Percentiles rank a stretch among this genome's conserved stretches.
Evolutionary conservation across 2,797 vertebrate genomes (phyloP).

Genomic region (Betta splendens): DNA sequence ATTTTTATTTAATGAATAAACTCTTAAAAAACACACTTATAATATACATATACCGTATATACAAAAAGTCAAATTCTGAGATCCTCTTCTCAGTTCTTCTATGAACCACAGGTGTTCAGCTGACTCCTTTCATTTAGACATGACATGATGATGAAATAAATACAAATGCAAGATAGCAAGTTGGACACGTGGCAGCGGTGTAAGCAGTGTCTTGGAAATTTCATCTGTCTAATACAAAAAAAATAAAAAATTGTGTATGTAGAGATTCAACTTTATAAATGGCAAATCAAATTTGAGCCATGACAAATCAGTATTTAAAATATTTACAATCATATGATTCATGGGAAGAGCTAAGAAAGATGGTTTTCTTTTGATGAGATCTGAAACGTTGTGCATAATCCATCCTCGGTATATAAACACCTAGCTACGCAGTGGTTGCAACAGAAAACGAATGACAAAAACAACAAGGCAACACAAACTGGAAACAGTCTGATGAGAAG

Average conservation of each 20-base stretch:
- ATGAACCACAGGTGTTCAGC: constrained; percentile 12
- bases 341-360: constrained; percentile 49
- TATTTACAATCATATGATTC: constrained; percentile 50
- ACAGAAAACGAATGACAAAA: constrained; percentile 4
- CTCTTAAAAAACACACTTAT: constrained; percentile 63
- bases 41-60: no score
- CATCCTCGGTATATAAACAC: constrained; percentile 45
- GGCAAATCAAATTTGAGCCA: constrained; percentile 17
- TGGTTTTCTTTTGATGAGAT: constrained; percentile 21
- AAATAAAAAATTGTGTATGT: constrained; percentile 15
- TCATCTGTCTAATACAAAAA: constrained; percentile 20
- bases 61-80: no score
- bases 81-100: constrained; percentile 23
- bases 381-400: constrained; percentile 34
- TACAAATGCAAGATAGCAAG: constrained; percentile 37
- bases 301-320: constrained; percentile 22
- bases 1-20: constrained; percentile 68
- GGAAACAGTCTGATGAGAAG: constrained; percentile 24
- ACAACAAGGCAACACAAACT: neutral
- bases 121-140: constrained; percentile 30
- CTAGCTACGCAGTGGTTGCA: constrained; percentile 40
- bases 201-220: constrained; percentile 19
- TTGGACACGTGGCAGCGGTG: constrained; percentile 15
- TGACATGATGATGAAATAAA: constrained; percentile 55
- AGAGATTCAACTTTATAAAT: constrained; percentile 19